phyloP scores from a whole-genome alignment of 2,888 invertebrate genomes.

The Sinohyriopsis cumingii region DNA sequence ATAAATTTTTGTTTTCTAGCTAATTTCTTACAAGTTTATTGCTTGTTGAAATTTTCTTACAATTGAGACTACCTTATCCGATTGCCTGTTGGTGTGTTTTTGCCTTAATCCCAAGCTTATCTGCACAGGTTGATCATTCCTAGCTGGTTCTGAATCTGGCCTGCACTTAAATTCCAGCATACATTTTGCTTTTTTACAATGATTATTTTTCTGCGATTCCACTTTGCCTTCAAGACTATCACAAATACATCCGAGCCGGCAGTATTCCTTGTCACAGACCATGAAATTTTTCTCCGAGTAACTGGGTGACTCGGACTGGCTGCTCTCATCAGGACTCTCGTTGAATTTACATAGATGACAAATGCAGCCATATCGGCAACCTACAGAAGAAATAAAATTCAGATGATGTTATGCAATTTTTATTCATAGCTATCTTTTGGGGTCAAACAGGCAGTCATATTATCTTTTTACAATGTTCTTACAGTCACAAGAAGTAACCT shows the following conservation, averaged over 20 bases:
- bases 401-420: not conserved
- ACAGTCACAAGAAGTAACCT: not conserved
- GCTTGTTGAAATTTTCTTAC: no score
- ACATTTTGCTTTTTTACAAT: conserved; percentile 56
- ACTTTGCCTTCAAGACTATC: conserved; percentile 45
- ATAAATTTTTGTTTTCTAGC: no score
- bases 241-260: conserved; percentile 66
- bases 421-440: no score
- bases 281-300: conserved; percentile 28
- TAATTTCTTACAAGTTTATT: no score
- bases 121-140: not conserved
- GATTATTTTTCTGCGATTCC: conserved; percentile 8
- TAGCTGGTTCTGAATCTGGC: conserved; percentile 6
- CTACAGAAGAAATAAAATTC: conserved; percentile 29
- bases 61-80: no score
- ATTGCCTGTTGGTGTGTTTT: no score
- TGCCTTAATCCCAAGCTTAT: no score
- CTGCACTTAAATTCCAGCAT: conserved; percentile 50
- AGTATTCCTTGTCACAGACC: conserved; percentile 62
- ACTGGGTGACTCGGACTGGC: conserved; percentile 7
- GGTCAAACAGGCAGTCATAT: no score
- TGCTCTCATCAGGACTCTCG: conserved; percentile 42
- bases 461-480: not conserved
- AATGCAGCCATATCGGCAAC: conserved; percentile 66
- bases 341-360: conserved; percentile 60